Percentiles rank a stretch among this genome's conserved stretches.
phyloP scores from a whole-genome alignment of 2,113 vertebrate genomes.

The Oryzias javanicus region DNA sequence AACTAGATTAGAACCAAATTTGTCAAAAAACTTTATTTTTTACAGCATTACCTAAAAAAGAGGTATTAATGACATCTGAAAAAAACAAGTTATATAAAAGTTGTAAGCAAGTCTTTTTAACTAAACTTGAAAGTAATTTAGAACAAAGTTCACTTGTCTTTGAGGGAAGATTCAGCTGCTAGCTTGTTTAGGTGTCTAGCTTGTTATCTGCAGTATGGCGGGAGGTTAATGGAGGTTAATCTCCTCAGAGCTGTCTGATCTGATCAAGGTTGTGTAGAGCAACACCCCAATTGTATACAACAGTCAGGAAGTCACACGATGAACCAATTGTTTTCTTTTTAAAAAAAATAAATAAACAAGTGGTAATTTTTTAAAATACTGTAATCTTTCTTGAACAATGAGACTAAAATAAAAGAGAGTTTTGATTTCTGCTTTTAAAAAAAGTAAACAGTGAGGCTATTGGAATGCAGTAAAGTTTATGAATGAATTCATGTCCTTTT shows the following conservation, averaged over 20 bases:
- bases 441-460: no score
- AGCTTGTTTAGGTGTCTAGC: slow-evolving; percentile 10
- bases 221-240: slow-evolving; percentile 19
- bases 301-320: not conserved
- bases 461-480: no score
- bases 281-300: not conserved
- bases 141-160: slow-evolving; percentile 5
- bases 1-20: no score
- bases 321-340: not conserved
- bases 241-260: slow-evolving; percentile 36
- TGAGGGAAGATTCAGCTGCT: slow-evolving; percentile 13
- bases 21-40: no score
- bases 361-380: no score
- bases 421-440: no score
- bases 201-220: slow-evolving; percentile 14
- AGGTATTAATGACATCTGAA: no score
- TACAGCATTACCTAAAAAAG: no score
- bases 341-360: no score
- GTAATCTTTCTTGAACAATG: no score
- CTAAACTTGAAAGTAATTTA: slow-evolving; percentile 7
- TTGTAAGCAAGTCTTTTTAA: not conserved
- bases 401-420: no score
- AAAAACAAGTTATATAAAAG: no score
- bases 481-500: not conserved
- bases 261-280: slow-evolving; percentile 3